Evolutionary conservation across 2,888 invertebrate species (phyloP).

Genomic region (Tenodera sinensis): DNA sequence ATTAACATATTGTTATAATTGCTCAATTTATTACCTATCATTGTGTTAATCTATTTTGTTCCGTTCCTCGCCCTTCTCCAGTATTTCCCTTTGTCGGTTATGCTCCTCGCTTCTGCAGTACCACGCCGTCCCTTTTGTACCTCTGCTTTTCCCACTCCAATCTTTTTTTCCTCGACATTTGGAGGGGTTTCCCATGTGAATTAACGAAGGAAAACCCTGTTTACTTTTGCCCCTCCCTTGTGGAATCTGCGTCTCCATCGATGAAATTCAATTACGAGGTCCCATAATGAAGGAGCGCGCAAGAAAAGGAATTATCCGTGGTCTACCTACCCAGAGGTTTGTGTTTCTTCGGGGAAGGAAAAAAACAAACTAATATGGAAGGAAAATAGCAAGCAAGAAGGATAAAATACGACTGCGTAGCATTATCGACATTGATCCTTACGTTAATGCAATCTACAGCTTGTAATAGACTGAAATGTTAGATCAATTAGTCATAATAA

Average conservation of each 20-base stretch:
- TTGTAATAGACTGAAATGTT: too few species aligned
- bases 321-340: not conserved
- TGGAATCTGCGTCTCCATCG: conserved; percentile 16
- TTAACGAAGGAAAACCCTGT: conserved; percentile 13
- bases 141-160: not conserved
- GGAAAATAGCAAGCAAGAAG: not conserved
- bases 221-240: conserved; percentile 10
- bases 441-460: too few species aligned
- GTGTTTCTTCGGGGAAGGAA: not conserved
- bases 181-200: conserved; percentile 1
- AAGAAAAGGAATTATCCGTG: conserved; percentile 17
- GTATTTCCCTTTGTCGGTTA: not conserved
- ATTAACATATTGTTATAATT: not conserved
- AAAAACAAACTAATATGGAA: not conserved
- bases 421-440: too few species aligned
- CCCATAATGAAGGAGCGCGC: conserved; percentile 19
- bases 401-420: not conserved
- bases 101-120: not conserved
- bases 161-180: not conserved
- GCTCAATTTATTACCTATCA: not conserved
- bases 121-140: not conserved
- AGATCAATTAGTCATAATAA: too few species aligned
- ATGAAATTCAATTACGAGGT: conserved; percentile 18
- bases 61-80: not conserved
- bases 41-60: not conserved